Evolutionary conservation across 2,888 invertebrate genomes (phyloP).

Genomic region (Pyrrhia umbra): DNA sequence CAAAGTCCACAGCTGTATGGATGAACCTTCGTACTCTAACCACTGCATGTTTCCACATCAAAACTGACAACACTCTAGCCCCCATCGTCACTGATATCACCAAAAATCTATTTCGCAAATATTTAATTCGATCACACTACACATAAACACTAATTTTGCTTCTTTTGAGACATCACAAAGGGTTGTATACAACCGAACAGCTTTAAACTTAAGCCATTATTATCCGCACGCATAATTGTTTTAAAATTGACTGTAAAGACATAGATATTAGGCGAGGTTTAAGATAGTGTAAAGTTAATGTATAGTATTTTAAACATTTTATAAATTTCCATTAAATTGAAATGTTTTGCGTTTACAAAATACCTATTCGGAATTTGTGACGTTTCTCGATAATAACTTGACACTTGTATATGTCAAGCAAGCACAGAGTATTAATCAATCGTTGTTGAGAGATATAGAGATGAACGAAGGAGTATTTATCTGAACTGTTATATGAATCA

Average conservation of each 20-base stretch:
- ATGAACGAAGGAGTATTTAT: no score
- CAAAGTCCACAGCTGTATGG: slow-evolving; percentile 24
- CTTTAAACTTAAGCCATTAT: slow-evolving; percentile 26
- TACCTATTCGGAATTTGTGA: slow-evolving; percentile 2
- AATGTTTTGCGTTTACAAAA: slow-evolving; percentile 1
- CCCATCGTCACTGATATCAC: slow-evolving; percentile 24
- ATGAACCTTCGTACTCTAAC: slow-evolving; percentile 61
- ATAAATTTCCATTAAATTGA: background rate
- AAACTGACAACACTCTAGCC: slow-evolving; percentile 56
- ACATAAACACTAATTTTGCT: slow-evolving; percentile 18
- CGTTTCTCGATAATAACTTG: slow-evolving; percentile 1
- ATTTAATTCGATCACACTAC: slow-evolving; percentile 9
- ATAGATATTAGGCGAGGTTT: slow-evolving; percentile 3
- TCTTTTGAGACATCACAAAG: slow-evolving; percentile 20
- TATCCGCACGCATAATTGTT: slow-evolving; percentile 25
- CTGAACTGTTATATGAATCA: no score
- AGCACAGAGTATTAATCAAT: background rate
- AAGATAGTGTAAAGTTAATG: background rate
- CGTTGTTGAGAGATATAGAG: no score
- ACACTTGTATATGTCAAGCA: background rate
- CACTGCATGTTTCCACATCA: slow-evolving; percentile 73
- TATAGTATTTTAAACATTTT: slow-evolving; percentile 9
- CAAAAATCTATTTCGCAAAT: slow-evolving; percentile 12
- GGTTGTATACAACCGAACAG: slow-evolving; percentile 18
- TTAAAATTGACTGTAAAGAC: slow-evolving; percentile 11